Evolutionary conservation across 2,113 vertebrate genomes (phyloP), one percentile per base, ranked within the genome.

Genomic region (Haemorhous mexicanus): DNA sequence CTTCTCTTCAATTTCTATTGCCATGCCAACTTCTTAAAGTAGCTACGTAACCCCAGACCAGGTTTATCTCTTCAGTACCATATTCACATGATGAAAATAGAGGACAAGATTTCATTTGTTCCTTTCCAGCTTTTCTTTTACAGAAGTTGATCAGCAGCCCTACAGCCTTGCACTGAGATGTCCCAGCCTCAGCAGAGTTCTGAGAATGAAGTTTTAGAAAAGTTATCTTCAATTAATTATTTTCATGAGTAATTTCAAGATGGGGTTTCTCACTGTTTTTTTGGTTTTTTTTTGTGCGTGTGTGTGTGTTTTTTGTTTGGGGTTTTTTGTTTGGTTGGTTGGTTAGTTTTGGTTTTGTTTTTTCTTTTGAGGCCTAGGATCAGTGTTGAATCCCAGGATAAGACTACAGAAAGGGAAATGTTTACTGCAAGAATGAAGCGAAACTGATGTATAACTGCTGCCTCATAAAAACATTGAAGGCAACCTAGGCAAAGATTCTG

Each of bases 291-390:
- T 23, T 9, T 21, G 39, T 11, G 39, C 6, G 39, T 41, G 3
- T 41, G 41, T 41, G 15, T 41, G 41, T 16, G 15, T 9, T 39
- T 9, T 39, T 9, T 39, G 37, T 39, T 10, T 5, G 6, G 17
- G 5, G 1, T 7, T 11, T 43, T 43, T 43, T 16, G 41, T 16
- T 43, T 43, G 41, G 2, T 41, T 6, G 2, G 1, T 53, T 18
- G 8, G 6, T 26, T 37, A 0, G 1, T n/a, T 41, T 4, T 7
- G 5, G 1, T 9, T 27, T 24, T 0, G 0, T 13, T 46, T 9
- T 79, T 59, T 6, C 3, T 56, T 72, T 66, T 62, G 15, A 19
- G 32, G 6, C 3, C 18, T 67, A 15, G 3, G 17, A 18, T 8
- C 33, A 53, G 11, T 26, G 10, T 6, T 90, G 11, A 50, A 43